Evolutionary conservation across 2,797 vertebrate species (phyloP).

Genomic region (Leucoraja ocellata): DNA sequence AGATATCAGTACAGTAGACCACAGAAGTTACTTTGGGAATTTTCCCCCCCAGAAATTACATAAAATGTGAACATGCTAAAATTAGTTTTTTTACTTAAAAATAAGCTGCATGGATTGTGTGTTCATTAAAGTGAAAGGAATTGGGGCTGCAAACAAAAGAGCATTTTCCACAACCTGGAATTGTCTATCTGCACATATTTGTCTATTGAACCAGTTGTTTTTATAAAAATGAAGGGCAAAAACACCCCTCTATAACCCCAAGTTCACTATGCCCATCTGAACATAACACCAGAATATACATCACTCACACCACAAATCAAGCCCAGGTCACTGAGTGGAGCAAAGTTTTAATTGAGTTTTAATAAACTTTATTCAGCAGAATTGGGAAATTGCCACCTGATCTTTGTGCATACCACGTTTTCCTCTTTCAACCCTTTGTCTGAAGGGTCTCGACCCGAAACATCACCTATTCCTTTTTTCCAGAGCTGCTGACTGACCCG

Average conservation of each 20-base stretch:
- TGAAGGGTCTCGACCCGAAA: no score
- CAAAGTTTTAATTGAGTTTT: background rate
- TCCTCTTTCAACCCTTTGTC: no score
- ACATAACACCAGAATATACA: background rate
- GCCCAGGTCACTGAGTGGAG: background rate
- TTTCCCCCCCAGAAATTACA: background rate
- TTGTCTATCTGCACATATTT: no score
- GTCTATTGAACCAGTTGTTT: no score
- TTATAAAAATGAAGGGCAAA: no score
- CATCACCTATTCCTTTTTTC: no score
- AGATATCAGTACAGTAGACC: slow-evolving; percentile 41
- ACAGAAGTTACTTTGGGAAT: background rate
- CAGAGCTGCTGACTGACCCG: no score
- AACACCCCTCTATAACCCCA: background rate
- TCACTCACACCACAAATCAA: background rate
- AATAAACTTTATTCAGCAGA: background rate
- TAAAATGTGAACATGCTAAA: background rate
- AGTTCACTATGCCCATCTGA: background rate
- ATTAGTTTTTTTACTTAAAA: background rate
- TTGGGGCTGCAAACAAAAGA: background rate
- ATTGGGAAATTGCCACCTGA: background rate
- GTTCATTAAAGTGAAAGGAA: background rate
- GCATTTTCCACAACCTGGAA: background rate
- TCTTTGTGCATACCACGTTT: background rate
- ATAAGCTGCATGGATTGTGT: background rate